Percentiles rank a stretch among this genome's conserved stretches.
phyloP scores from a whole-genome alignment of 1,140 invertebrate species.

The Sesamia nonagrioides region DNA sequence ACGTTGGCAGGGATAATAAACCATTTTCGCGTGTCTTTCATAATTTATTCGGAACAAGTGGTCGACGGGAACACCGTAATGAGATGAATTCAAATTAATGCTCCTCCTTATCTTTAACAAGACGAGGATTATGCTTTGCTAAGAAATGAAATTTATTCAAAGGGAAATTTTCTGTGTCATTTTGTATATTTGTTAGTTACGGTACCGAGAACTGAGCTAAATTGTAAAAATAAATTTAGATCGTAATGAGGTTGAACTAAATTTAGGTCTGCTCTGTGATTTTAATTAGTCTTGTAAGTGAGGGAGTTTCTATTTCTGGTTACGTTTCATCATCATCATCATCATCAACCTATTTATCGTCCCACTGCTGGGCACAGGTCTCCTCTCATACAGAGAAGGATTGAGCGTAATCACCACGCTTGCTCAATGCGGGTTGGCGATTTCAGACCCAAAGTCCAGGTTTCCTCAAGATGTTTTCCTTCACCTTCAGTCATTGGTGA shows the following conservation, averaged over 20 bases:
- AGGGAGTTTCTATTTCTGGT: too few species aligned
- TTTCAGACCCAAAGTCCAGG: too few species aligned
- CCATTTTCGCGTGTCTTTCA: conserved; percentile 52
- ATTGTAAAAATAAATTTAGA: conserved; percentile 19
- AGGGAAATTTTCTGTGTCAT: conserved; percentile 50
- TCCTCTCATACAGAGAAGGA: too few species aligned
- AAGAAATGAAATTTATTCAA: conserved; percentile 54
- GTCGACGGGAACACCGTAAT: conserved; percentile 49
- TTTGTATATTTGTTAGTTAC: conserved; percentile 49
- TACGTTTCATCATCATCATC: too few species aligned
- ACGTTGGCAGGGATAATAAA: conserved; percentile 48
- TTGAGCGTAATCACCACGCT: too few species aligned
- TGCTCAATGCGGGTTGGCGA: too few species aligned
- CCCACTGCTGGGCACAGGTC: too few species aligned
- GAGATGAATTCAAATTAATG: conserved; percentile 60
- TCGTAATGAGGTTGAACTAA: not conserved
- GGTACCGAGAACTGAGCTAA: conserved; percentile 1
- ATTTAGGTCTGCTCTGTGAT: not conserved
- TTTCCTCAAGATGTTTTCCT: too few species aligned
- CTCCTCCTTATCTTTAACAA: conserved; percentile 54
- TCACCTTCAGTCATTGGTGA: too few species aligned
- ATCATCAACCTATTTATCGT: too few species aligned
- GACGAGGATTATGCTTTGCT: conserved; percentile 52
- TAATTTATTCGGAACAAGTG: conserved; percentile 56
- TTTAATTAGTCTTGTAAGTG: conserved; percentile 8